These are phyloP conservation scores for Ypsolopha scabrella DNA, from an alignment of 2,888 invertebrate genomes.

Conservation along the genomic window DNA sequence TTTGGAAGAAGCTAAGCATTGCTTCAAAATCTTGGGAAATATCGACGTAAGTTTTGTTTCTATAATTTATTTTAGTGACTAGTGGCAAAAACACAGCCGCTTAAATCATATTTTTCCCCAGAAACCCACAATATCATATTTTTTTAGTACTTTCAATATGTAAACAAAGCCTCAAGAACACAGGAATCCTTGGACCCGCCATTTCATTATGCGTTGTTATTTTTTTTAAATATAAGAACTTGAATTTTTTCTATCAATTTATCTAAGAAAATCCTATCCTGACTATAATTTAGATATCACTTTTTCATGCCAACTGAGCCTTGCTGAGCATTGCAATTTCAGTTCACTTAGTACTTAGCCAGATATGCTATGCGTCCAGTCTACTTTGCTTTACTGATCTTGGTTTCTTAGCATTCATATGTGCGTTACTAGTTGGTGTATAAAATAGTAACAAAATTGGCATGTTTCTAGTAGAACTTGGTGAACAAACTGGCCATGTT, in stretches of 20 bases:
- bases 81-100: background rate
- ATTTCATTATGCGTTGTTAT: constrained; percentile 14
- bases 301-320: too few species aligned
- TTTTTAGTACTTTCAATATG: constrained; percentile 12
- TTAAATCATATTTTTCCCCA: background rate
- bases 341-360: background rate
- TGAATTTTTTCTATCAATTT: too few species aligned
- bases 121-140: background rate
- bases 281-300: too few species aligned
- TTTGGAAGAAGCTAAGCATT: constrained; percentile 33
- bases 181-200: constrained; percentile 49
- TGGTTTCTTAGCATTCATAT: background rate
- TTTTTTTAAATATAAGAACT: background rate
- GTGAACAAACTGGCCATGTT: too few species aligned
- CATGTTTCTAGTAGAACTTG: too few species aligned
- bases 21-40: constrained; percentile 40
- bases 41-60: constrained; percentile 44
- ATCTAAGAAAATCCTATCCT: background rate
- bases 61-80: background rate
- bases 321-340: background rate
- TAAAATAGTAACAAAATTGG: too few species aligned
- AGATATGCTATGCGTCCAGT: background rate
- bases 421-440: too few species aligned
- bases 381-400: background rate
- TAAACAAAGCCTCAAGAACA: constrained; percentile 40